Percentiles rank a stretch among this genome's conserved stretches.
phyloP scores from a whole-genome alignment of 2,888 invertebrate genomes.

The Drepanosiphum platanoidis region DNA sequence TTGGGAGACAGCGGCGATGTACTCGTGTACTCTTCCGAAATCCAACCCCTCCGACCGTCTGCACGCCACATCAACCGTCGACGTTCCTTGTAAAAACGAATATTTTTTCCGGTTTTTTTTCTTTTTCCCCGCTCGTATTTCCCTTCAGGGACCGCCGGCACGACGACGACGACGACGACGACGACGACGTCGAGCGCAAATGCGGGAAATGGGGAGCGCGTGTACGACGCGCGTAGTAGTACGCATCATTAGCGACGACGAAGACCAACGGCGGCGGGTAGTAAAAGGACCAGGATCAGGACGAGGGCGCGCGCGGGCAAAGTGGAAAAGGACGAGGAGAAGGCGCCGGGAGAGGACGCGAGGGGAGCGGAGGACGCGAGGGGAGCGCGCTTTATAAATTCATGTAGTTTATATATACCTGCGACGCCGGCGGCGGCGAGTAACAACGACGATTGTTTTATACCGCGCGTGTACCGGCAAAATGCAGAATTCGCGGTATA shows the following conservation, averaged over 20 bases:
- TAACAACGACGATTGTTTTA: background rate
- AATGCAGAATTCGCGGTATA: background rate
- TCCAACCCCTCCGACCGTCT: background rate
- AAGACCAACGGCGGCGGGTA: background rate
- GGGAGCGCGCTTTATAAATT: background rate
- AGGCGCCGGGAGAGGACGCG: background rate
- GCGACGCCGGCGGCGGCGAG: background rate
- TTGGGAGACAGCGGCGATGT: conserved; percentile 52
- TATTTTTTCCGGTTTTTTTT: conserved; percentile 5
- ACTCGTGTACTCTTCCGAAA: conserved; percentile 53
- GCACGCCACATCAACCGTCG: conserved; percentile 41
- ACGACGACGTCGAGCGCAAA: conserved; percentile 9
- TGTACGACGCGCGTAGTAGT: background rate
- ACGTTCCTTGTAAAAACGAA: conserved; percentile 47
- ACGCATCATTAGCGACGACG: conserved; percentile 45
- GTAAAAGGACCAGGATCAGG: background rate
- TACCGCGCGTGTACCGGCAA: background rate
- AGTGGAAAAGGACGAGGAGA: background rate
- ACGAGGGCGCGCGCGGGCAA: background rate
- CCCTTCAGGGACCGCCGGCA: conserved; percentile 20
- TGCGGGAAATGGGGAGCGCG: conserved; percentile 17
- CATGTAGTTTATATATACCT: background rate
- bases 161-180: background rate
- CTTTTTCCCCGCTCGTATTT: conserved; percentile 7
- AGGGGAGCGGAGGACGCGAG: background rate